A percentile compares a stretch with the other conserved stretches of the same genome.
phyloP scores from a whole-genome alignment of 2,888 invertebrate species.

The Sesamia inferens region DNA sequence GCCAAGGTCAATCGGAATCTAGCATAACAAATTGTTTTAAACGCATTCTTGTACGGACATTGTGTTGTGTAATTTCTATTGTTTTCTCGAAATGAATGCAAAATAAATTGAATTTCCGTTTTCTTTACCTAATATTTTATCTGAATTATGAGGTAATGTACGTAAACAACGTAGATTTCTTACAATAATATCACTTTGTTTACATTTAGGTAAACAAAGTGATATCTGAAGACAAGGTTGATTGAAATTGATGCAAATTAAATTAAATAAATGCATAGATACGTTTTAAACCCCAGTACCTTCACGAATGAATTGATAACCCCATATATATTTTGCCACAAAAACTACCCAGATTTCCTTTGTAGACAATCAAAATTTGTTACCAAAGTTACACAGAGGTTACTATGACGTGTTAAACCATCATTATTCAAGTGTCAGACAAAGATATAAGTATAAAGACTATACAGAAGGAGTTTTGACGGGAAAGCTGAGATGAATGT shows the following conservation, averaged over 20 bases:
- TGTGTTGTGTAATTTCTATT: slow-evolving; percentile 42
- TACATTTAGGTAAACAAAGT: slow-evolving; percentile 30
- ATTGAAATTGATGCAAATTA: slow-evolving; percentile 9
- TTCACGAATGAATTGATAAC: background rate
- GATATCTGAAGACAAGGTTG: background rate
- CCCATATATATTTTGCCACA: too few species aligned
- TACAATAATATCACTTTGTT: too few species aligned
- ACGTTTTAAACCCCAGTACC: background rate
- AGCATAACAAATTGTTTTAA: slow-evolving; percentile 40
- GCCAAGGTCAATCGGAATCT: slow-evolving; percentile 65
- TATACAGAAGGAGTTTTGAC: too few species aligned
- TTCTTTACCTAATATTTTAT: background rate
- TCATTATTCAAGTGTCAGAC: too few species aligned
- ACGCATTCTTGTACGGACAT: slow-evolving; percentile 43
- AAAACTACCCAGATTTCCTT: too few species aligned
- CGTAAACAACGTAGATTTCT: slow-evolving; percentile 13
- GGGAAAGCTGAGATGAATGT: too few species aligned
- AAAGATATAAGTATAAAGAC: too few species aligned
- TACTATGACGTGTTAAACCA: too few species aligned
- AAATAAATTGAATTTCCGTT: slow-evolving; percentile 37
- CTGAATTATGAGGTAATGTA: slow-evolving; percentile 15
- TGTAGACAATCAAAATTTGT: background rate
- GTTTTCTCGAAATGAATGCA: slow-evolving; percentile 37
- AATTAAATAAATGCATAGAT: background rate
- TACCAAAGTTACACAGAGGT: too few species aligned